Percentiles rank a stretch among this genome's conserved stretches.
These are phyloP conservation scores for Lepidocyrtoides sp. DNA, from an alignment of 2,888 invertebrate species.

Conservation along the genomic window DNA sequence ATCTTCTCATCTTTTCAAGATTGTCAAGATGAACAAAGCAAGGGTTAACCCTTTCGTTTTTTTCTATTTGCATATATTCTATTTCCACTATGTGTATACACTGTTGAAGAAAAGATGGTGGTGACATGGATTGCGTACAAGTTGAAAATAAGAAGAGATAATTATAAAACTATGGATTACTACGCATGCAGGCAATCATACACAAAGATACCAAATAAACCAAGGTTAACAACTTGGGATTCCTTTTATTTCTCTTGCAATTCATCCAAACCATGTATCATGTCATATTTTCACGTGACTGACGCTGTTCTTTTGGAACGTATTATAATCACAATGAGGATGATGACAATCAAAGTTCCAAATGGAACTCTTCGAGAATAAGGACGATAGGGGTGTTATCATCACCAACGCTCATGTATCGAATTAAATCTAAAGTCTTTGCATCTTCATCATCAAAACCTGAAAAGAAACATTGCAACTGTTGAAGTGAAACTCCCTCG, in stretches of 20 bases:
- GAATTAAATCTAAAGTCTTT: constrained; percentile 34
- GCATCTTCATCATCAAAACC: not conserved
- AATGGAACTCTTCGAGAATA: constrained; percentile 5
- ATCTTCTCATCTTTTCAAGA: constrained; percentile 21
- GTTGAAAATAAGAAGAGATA: not conserved
- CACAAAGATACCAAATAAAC: not conserved
- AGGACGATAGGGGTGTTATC: not conserved
- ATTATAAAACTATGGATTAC: constrained; percentile 9
- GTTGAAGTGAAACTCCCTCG: constrained; percentile 62
- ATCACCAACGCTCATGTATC: constrained; percentile 9
- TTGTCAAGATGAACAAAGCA: constrained; percentile 41
- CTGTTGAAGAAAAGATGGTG: not conserved
- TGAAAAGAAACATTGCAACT: constrained; percentile 29
- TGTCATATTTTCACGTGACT: not conserved
- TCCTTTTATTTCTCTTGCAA: not conserved
- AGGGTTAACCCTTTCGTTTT: not conserved
- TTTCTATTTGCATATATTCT: not conserved
- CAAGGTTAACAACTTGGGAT: not conserved
- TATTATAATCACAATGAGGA: too few relatives aligned
- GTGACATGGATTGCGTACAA: not conserved
- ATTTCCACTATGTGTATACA: not conserved
- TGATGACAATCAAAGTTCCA: constrained; percentile 20
- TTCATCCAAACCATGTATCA: not conserved
- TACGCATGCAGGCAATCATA: not conserved
- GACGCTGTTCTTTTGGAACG: not conserved